A percentile compares a stretch with the other conserved stretches of the same genome.
phyloP scores from a whole-genome alignment of 2,888 invertebrate species.

The Crepidodera aurea region DNA sequence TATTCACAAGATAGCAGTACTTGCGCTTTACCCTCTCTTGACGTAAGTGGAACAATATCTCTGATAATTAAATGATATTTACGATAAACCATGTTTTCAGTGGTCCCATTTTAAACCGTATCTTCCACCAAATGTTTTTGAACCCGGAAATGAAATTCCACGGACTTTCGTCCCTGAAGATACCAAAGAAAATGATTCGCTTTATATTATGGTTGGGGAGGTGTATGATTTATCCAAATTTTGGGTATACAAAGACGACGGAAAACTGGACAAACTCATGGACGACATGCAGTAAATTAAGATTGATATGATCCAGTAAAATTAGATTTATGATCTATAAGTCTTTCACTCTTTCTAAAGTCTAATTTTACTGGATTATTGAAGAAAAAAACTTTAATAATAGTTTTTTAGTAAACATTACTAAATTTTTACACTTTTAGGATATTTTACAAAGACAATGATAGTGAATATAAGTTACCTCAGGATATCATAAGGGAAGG shows the following conservation, averaged over 20 bases:
- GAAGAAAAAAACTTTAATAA: too few relatives aligned
- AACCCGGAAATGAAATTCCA: slow-evolving; percentile 45
- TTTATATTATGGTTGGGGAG: slow-evolving; percentile 63
- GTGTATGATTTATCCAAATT: slow-evolving; percentile 69
- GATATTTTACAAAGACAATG: slow-evolving; percentile 40
- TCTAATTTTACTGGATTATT: too few relatives aligned
- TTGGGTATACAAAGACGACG: slow-evolving; percentile 63
- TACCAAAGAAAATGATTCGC: slow-evolving; percentile 37
- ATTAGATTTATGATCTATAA: too few relatives aligned
- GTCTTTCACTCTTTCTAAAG: not conserved
- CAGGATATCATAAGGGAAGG: slow-evolving; percentile 53
- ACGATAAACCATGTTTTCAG: slow-evolving; percentile 34
- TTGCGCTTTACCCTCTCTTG: slow-evolving; percentile 34
- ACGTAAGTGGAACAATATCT: slow-evolving; percentile 36
- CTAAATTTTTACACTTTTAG: slow-evolving; percentile 39
- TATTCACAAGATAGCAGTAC: not conserved
- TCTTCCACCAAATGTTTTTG: slow-evolving; percentile 48
- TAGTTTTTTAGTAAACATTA: too few relatives aligned
- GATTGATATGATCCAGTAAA: too few relatives aligned
- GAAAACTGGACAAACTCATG: slow-evolving; percentile 63
- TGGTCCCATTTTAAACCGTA: slow-evolving; percentile 38
- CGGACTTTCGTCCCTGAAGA: slow-evolving; percentile 40
- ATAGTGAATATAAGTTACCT: slow-evolving; percentile 42
- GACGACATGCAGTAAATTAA: slow-evolving; percentile 62
- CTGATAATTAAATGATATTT: too few relatives aligned